Conservation (phyloP, 2,113 vertebrate species). For the Reinhardtius hippoglossoides region DNA sequence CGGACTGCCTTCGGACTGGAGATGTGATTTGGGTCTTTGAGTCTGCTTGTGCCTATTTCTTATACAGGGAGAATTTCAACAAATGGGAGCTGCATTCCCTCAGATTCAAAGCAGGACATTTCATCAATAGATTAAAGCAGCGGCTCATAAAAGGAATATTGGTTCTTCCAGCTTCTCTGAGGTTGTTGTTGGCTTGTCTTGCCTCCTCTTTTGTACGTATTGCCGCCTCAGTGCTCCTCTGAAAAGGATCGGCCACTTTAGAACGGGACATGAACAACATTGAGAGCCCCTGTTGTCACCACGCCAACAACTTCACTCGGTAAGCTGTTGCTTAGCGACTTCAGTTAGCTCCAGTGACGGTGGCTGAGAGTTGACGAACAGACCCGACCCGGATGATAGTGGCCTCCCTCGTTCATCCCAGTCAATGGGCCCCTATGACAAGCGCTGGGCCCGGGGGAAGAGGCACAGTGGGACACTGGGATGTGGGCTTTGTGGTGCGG, state of each 20-base stretch:
- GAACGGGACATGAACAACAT: constrained; percentile 52
- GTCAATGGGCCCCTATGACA: constrained; percentile 73
- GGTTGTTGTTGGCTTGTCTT: constrained; percentile 59
- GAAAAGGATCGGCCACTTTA: constrained; percentile 74
- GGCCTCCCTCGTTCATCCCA: constrained; percentile 56
- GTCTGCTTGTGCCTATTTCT: background rate
- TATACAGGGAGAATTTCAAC: background rate
- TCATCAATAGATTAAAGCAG: constrained; percentile 50
- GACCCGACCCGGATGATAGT: constrained; percentile 64
- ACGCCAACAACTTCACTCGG: constrained; percentile 70
- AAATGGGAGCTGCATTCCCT: constrained; percentile 29
- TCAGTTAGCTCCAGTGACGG: constrained; percentile 44
- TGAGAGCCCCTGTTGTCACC: constrained; percentile 66
- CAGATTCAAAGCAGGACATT: constrained; percentile 39
- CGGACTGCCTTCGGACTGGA: no score
- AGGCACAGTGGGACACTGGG: constrained; percentile 55
- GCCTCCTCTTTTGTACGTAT: constrained; percentile 64
- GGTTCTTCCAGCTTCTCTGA: constrained; percentile 61
- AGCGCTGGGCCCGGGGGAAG: constrained; percentile 41
- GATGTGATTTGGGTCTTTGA: no score
- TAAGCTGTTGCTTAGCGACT: constrained; percentile 81
- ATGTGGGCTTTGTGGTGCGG: constrained; percentile 64
- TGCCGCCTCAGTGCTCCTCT: constrained; percentile 57
- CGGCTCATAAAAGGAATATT: constrained; percentile 59
- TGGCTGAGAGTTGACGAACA: constrained; percentile 54